phyloP scores from a whole-genome alignment of 2,797 vertebrate species.

The Gymnothorax javanicus region DNA sequence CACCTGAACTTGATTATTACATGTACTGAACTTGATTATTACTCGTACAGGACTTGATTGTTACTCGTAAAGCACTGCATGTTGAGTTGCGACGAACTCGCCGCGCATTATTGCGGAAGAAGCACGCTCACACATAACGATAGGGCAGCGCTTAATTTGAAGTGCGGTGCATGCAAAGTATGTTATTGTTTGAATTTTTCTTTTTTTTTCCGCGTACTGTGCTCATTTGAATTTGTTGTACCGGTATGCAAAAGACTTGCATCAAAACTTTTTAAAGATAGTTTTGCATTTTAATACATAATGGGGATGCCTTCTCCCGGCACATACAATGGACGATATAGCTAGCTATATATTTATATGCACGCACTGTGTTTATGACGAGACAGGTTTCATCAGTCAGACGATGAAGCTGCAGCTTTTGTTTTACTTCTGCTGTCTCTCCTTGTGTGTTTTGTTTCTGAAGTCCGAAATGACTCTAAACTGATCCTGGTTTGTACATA shows the following conservation, averaged over 20 bases:
- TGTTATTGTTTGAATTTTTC: slow-evolving; percentile 52
- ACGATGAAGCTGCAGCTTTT: slow-evolving; percentile 54
- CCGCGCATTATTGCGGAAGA: neutral
- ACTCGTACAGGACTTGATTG: slow-evolving; percentile 5
- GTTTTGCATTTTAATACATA: neutral
- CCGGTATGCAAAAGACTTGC: slow-evolving; percentile 50
- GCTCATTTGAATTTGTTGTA: slow-evolving; percentile 46
- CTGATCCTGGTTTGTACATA: slow-evolving; percentile 44
- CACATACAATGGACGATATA: slow-evolving; percentile 52
- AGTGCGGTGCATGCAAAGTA: slow-evolving; percentile 47
- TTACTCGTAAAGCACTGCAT: slow-evolving; percentile 35
- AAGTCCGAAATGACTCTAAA: slow-evolving; percentile 64
- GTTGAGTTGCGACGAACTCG: neutral
- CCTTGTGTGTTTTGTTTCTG: slow-evolving; percentile 30
- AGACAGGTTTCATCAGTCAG: slow-evolving; percentile 45
- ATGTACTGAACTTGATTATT: too few relatives aligned
- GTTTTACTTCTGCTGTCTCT: slow-evolving; percentile 40
- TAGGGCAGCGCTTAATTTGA: slow-evolving; percentile 37
- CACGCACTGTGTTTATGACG: slow-evolving; percentile 65
- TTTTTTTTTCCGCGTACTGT: slow-evolving; percentile 37
- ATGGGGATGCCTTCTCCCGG: neutral
- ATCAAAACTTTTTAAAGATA: neutral
- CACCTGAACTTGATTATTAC: too few relatives aligned
- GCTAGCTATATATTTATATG: slow-evolving; percentile 57
- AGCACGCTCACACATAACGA: neutral